A percentile compares a stretch with the other conserved stretches of the same genome.
These are phyloP conservation scores for Tetrax tetrax DNA, from an alignment of 2,113 vertebrate species.

Conservation along the genomic window DNA sequence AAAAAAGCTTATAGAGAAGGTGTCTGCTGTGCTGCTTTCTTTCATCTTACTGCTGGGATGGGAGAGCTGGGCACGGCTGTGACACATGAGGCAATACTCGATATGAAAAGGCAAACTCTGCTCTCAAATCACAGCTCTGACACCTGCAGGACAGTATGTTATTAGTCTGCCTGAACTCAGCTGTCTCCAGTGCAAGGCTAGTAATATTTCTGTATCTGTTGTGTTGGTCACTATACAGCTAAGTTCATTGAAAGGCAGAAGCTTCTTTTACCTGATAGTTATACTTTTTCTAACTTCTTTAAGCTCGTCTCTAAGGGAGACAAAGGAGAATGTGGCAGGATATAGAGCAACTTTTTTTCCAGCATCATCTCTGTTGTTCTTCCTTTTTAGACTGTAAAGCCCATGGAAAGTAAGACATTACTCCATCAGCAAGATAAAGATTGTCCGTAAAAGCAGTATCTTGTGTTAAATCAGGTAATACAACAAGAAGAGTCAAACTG, in stretches of 20 bases:
- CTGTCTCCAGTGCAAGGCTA: not conserved
- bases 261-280: not conserved
- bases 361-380: not conserved
- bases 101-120: not conserved
- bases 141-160: not conserved
- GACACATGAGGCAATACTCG: rapidly evolving
- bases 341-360: not conserved
- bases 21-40: not conserved
- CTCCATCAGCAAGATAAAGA: not conserved
- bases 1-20: not conserved
- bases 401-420: not conserved
- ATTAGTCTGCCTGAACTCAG: not conserved
- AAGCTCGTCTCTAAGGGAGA: not conserved
- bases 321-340: not conserved
- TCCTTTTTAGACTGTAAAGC: not conserved
- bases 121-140: not conserved
- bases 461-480: not conserved
- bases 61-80: not conserved
- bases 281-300: not conserved
- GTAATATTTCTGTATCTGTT: not conserved
- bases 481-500: not conserved
- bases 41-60: not conserved
- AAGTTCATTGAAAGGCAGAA: not conserved
- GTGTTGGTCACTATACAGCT: not conserved
- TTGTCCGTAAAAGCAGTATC: not conserved